Evolutionary conservation across 2,888 invertebrate species (phyloP).

Genomic region (Melinopterus prodromus): DNA sequence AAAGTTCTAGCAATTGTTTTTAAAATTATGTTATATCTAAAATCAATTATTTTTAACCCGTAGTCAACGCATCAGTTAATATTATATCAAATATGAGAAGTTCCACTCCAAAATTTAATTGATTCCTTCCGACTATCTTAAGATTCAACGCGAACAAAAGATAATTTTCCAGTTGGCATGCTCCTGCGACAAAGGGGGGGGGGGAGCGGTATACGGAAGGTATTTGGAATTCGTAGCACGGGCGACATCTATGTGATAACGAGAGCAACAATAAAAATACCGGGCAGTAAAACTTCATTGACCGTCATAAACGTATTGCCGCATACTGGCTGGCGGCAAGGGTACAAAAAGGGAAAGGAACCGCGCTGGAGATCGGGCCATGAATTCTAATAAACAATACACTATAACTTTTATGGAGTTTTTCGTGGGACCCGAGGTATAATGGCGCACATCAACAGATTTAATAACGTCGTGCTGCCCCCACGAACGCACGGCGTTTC

Average conservation of each 20-base stretch:
- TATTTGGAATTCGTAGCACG: not conserved
- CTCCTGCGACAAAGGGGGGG: not conserved
- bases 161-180: not conserved
- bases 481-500: not conserved
- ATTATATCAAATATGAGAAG: no score
- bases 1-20: no score
- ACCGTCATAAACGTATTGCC: slow-evolving; percentile 4
- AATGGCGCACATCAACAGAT: not conserved
- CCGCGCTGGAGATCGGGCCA: not conserved
- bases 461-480: not conserved
- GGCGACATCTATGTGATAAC: not conserved
- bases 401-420: not conserved
- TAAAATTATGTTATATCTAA: no score
- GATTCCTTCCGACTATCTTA: no score
- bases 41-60: no score
- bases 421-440: not conserved
- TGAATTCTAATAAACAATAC: slow-evolving; percentile 4
- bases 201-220: not conserved
- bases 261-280: slow-evolving; percentile 4
- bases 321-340: not conserved
- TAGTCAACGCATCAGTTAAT: no score
- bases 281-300: not conserved
- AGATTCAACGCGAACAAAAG: not conserved
- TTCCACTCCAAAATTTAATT: no score
- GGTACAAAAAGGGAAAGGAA: not conserved